A percentile compares a stretch with the other conserved stretches of the same genome.
These are phyloP conservation scores for Homarus gammarus DNA, from an alignment of 2,888 invertebrate species.

Conservation along the genomic window DNA sequence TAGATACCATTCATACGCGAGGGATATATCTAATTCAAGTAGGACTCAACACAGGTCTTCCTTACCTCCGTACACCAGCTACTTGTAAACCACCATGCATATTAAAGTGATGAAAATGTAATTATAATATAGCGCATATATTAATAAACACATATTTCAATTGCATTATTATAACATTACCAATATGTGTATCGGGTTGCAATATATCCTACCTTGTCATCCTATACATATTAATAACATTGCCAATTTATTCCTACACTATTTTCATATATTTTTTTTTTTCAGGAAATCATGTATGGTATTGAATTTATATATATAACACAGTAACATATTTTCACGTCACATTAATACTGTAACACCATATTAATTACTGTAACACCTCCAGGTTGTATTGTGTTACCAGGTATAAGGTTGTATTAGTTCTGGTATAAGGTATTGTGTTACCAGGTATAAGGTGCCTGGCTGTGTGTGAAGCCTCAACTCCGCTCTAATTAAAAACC, in stretches of 20 bases:
- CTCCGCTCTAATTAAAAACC: conserved; percentile 3
- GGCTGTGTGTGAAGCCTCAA: not conserved
- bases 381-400: too few relatives aligned
- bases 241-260: not conserved
- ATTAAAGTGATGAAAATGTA: not conserved
- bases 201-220: not conserved
- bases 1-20: too few relatives aligned
- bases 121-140: not conserved
- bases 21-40: too few relatives aligned
- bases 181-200: not conserved
- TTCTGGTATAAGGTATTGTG: not conserved
- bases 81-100: too few relatives aligned
- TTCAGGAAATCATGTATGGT: too few relatives aligned
- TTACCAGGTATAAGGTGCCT: not conserved
- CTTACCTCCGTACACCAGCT: too few relatives aligned
- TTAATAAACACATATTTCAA: not conserved
- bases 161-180: not conserved
- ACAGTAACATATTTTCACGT: too few relatives aligned
- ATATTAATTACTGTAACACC: too few relatives aligned
- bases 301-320: too few relatives aligned
- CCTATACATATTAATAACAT: conserved; percentile 3
- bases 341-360: too few relatives aligned
- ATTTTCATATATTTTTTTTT: not conserved
- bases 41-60: too few relatives aligned
- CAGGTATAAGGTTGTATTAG: not conserved